Evolutionary conservation across 2,888 invertebrate genomes (phyloP).

Genomic region (Trilocha varians): DNA sequence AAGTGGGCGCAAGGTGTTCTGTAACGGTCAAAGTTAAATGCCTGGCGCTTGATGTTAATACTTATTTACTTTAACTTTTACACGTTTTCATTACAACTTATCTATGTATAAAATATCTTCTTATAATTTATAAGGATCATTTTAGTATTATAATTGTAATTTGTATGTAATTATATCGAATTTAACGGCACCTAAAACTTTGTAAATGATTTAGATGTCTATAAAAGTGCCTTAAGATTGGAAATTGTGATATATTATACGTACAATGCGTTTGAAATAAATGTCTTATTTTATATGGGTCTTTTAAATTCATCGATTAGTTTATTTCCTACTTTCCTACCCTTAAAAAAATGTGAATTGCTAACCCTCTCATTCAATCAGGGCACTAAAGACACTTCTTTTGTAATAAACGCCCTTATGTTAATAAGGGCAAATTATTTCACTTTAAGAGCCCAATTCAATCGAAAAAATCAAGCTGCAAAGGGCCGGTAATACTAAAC

Average conservation of each 20-base stretch:
- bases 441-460: conserved; percentile 3
- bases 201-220: conserved; percentile 3
- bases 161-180: not conserved
- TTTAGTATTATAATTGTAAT: not conserved
- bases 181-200: not conserved
- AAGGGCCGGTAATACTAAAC: not conserved
- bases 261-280: not conserved
- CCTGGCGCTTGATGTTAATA: conserved; percentile 22
- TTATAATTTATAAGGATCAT: not conserved
- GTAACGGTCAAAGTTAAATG: conserved; percentile 50
- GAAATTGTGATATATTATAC: not conserved
- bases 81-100: conserved; percentile 9
- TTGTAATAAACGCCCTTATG: conserved; percentile 46
- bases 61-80: conserved; percentile 14
- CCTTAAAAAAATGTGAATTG: not conserved
- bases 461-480: not conserved
- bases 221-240: not conserved
- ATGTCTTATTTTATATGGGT: not conserved
- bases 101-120: not conserved
- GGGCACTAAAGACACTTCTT: conserved; percentile 31
- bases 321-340: no score
- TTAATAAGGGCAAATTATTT: conserved; percentile 47
- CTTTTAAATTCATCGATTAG: not conserved
- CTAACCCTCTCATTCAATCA: conserved; percentile 15
- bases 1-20: conserved; percentile 66